These are phyloP conservation scores for Pyralis farinalis DNA, from an alignment of 2,888 invertebrate genomes.

Conservation along the genomic window DNA sequence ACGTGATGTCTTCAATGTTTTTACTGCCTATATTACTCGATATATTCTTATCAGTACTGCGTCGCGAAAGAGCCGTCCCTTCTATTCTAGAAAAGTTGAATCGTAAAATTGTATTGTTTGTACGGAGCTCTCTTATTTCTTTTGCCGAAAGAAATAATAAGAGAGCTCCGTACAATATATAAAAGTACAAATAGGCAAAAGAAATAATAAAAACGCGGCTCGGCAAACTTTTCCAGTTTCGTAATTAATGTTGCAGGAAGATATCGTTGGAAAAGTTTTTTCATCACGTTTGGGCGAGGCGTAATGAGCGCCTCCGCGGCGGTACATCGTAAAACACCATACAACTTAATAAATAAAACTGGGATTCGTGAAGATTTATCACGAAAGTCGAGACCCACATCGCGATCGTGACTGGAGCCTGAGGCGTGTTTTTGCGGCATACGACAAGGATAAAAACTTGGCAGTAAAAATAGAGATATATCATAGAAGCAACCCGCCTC, in stretches of 20 bases:
- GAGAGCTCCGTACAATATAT: no score
- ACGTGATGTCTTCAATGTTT: slow-evolving; percentile 71
- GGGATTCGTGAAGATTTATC: slow-evolving; percentile 76
- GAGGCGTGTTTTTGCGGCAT: slow-evolving; percentile 54
- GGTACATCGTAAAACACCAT: slow-evolving; percentile 72
- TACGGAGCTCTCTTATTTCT: slow-evolving; percentile 30
- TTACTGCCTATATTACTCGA: slow-evolving; percentile 64
- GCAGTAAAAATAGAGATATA: slow-evolving; percentile 61
- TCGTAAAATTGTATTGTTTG: slow-evolving; percentile 56
- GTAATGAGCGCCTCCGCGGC: slow-evolving; percentile 74
- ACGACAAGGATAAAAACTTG: slow-evolving; percentile 37
- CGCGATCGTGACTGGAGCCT: slow-evolving; percentile 57
- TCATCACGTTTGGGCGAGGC: slow-evolving; percentile 61
- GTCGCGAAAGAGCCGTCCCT: slow-evolving; percentile 44
- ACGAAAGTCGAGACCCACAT: slow-evolving; percentile 57
- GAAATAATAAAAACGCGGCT: slow-evolving; percentile 49
- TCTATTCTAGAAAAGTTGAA: slow-evolving; percentile 52
- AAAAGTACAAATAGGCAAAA: no score
- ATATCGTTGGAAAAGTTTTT: slow-evolving; percentile 74
- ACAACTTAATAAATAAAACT: slow-evolving; percentile 80
- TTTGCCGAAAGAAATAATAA: no score
- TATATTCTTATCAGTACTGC: slow-evolving; percentile 68
- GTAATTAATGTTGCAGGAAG: slow-evolving; percentile 77
- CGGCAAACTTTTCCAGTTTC: slow-evolving; percentile 54
- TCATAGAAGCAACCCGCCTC: slow-evolving; percentile 54